A percentile compares a stretch with the other conserved stretches of the same genome.
Evolutionary conservation across 2,888 invertebrate species (phyloP).

Genomic region (Eupeodes latifasciatus): DNA sequence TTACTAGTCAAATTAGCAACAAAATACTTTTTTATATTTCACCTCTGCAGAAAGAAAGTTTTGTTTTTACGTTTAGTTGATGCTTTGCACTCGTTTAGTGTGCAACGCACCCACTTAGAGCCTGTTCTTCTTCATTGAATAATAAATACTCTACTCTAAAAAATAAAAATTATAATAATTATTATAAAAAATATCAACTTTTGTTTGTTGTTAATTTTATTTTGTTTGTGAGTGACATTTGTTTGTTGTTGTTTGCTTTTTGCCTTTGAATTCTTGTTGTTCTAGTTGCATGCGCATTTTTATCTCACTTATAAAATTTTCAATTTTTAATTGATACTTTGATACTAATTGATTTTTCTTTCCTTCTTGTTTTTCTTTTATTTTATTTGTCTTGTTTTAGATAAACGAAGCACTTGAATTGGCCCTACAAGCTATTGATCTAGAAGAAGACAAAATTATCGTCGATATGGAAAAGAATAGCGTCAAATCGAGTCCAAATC

Average conservation of each 20-base stretch:
- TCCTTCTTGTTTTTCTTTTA: slow-evolving; percentile 61
- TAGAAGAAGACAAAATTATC: slow-evolving; percentile 77
- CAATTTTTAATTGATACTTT: slow-evolving; percentile 12
- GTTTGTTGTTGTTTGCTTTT: slow-evolving; percentile 48
- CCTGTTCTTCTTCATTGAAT: slow-evolving; percentile 5
- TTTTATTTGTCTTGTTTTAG: slow-evolving; percentile 80
- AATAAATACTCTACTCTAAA: neutral
- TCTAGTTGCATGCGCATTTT: slow-evolving; percentile 71
- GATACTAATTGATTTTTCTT: slow-evolving; percentile 68
- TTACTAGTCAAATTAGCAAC: slow-evolving; percentile 64
- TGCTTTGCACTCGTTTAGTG: slow-evolving; percentile 58
- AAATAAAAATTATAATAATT: slow-evolving; percentile 28
- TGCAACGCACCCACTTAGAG: neutral
- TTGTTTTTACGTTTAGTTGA: slow-evolving; percentile 51
- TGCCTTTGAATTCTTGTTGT: slow-evolving; percentile 56
- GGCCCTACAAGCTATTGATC: slow-evolving; percentile 87
- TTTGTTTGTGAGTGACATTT: slow-evolving; percentile 51
- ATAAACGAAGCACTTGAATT: slow-evolving; percentile 88
- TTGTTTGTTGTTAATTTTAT: slow-evolving; percentile 15
- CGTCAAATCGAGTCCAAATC: slow-evolving; percentile 81
- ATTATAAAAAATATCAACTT: neutral
- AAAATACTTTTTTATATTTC: slow-evolving; percentile 45
- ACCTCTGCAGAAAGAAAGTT: slow-evolving; percentile 50
- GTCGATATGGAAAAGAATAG: slow-evolving; percentile 65
- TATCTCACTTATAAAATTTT: slow-evolving; percentile 32